Evolutionary conservation across 1,140 invertebrate species (phyloP).

Genomic region (Macrobrachium nipponense): DNA sequence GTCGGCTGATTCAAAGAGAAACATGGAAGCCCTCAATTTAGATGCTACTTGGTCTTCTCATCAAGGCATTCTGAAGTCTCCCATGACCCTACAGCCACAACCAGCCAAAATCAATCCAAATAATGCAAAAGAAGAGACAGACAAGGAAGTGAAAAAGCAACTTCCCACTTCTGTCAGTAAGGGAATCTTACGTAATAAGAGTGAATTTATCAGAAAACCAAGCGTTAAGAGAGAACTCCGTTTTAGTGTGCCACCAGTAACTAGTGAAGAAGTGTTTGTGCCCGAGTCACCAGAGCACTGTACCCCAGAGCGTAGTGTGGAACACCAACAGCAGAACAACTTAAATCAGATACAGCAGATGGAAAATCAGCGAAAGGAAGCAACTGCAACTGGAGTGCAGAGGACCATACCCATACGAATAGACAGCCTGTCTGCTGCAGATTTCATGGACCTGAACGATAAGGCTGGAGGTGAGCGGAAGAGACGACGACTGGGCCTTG

Average conservation of each 20-base stretch:
- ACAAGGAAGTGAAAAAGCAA: slow-evolving; percentile 18
- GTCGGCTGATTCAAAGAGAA: slow-evolving; percentile 27
- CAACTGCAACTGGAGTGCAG: neutral
- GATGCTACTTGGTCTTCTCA: slow-evolving; percentile 55
- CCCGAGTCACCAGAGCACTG: slow-evolving; percentile 61
- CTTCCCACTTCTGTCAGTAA: slow-evolving; percentile 45
- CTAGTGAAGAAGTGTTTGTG: slow-evolving; percentile 61
- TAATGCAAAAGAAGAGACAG: neutral
- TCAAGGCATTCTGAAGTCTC: slow-evolving; percentile 26
- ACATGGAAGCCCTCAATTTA: slow-evolving; percentile 51
- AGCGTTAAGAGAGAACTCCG: slow-evolving; percentile 61
- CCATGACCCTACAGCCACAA: neutral
- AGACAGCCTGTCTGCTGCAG: slow-evolving; percentile 51
- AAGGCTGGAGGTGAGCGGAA: slow-evolving; percentile 46
- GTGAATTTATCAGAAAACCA: slow-evolving; percentile 46
- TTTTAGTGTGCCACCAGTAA: slow-evolving; percentile 63
- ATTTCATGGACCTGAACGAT: slow-evolving; percentile 53
- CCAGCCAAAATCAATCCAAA: neutral
- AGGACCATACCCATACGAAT: slow-evolving; percentile 47
- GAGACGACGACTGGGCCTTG: slow-evolving; percentile 56
- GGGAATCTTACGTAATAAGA: slow-evolving; percentile 61
- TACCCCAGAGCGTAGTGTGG: slow-evolving; percentile 28
- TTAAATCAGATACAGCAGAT: slow-evolving; percentile 12
- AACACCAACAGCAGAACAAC: slow-evolving; percentile 19
- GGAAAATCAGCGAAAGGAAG: slow-evolving; percentile 25